A percentile compares a stretch with the other conserved stretches of the same genome.
Evolutionary conservation across 2,113 vertebrate species (phyloP).

Genomic region (Brachyhypopomus occidentalis): DNA sequence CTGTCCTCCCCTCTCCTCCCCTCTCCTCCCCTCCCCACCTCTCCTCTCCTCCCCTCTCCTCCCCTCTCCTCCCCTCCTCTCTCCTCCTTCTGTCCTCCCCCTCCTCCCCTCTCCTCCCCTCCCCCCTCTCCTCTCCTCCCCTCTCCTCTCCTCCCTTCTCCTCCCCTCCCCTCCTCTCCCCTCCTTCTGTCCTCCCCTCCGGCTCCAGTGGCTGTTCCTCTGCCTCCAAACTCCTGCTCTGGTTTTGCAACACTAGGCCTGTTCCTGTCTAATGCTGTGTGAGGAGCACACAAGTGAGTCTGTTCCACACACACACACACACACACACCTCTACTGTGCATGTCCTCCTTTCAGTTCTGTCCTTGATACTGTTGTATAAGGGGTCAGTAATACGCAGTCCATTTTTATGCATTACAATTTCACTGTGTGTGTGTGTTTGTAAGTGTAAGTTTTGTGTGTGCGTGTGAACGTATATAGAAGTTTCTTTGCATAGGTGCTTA

Average conservation of each 20-base stretch:
- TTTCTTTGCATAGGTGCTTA: not conserved
- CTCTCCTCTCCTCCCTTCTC: constrained; percentile 6
- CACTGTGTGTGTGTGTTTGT: not conserved
- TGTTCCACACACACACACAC: not conserved
- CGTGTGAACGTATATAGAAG: not conserved
- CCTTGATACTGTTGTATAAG: not conserved
- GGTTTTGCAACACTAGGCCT: constrained; percentile 93
- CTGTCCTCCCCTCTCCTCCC: constrained; percentile 29
- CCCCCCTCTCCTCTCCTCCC: constrained; percentile 31
- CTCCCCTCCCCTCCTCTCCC: constrained; percentile 61
- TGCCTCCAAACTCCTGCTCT: constrained; percentile 91
- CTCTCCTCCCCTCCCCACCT: constrained; percentile 10
- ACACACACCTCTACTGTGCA: constrained; percentile 16
- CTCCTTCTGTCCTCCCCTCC: constrained; percentile 63
- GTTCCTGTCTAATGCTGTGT: constrained; percentile 87
- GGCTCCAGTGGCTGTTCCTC: constrained; percentile 86
- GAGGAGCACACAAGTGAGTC: constrained; percentile 76
- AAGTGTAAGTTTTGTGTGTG: not conserved
- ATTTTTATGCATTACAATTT: not conserved
- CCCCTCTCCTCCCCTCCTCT: constrained; percentile 55
- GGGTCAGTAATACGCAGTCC: not conserved
- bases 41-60: constrained; percentile 56
- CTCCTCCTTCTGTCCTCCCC: constrained; percentile 63
- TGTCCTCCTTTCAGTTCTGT: not conserved
- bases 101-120: not conserved